Base-by-base conservation (phyloP, 2,113 vertebrate species). In the Salvelinus alpinus region DNA sequence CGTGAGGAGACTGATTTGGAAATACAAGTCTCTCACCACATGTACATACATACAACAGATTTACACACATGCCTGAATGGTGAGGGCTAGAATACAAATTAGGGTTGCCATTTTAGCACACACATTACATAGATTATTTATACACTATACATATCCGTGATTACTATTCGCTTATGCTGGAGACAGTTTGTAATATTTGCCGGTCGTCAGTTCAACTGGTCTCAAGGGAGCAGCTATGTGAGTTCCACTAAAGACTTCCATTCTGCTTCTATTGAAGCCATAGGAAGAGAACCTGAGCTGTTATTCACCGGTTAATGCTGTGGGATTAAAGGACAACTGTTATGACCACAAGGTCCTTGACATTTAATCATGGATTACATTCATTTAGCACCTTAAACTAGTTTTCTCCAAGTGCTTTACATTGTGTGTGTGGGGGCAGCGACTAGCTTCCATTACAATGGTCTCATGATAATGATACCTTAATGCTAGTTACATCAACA, bases 341-440 rank as follows among this genome's bases (percentile, higher is more conserved):
- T 4, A 70, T 72, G 78, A 81, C 78, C 76, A 70, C 78, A 78
- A 51, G 22, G 76, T 72, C 67, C 24, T 64, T 82, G 72, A 84
- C 80, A 80, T 88, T 87, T 82, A 80, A 77, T 12, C 18, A 14
- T 1, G 62, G 60, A 69, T 47, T 24, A 20, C n/a, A 9, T 76
- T n/a, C 60, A 4, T 48, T 16, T 16, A 51, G 48, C 4, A 14
- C 6, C 48, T 73, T 66, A n/a, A 6, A 38, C 0, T 6, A 34
- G 13, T 22, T 62, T 24, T 69, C 47, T 75, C 34, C 8, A 66
- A 71, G 57, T 65, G n/a, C 59, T 47, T 72, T 38, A 47, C 75
- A 48, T n/a, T 44, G 25, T 44, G 38, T 44, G 9, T 5, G 7
- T 27, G 4, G 29, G 44, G 51, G 12, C 5, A 12, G 48, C 11